Conservation (phyloP, 2,797 vertebrate species). For the Chrosomus eos region DNA sequence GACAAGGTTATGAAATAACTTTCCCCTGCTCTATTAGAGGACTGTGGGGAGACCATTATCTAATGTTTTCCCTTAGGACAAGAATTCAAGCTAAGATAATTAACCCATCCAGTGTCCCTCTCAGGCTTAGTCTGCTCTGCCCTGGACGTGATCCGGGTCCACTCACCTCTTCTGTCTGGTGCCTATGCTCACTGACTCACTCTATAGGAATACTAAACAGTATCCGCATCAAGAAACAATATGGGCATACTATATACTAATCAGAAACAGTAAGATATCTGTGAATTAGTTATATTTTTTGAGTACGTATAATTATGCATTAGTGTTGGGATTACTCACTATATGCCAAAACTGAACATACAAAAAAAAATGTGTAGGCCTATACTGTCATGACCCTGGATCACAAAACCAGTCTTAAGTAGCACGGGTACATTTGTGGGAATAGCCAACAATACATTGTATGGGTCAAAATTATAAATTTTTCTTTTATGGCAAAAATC, state of each 20-base stretch:
- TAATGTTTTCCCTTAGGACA: constrained; percentile 34
- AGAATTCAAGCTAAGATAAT: constrained; percentile 68
- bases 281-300: neutral
- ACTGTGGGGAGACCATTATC: constrained; percentile 16
- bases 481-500: too few relatives aligned
- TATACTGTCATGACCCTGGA: too few relatives aligned
- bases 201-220: neutral
- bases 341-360: neutral
- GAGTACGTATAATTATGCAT: neutral
- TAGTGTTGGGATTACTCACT: neutral
- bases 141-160: neutral
- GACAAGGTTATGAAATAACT: constrained; percentile 49
- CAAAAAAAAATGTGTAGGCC: neutral
- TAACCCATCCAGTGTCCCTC: constrained; percentile 60
- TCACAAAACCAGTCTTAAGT: too few relatives aligned
- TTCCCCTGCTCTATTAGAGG: constrained; percentile 51
- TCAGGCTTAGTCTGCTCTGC: neutral
- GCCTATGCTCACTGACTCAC: neutral
- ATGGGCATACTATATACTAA: neutral
- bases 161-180: constrained; percentile 6
- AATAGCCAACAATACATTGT: too few relatives aligned
- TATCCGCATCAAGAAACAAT: neutral
- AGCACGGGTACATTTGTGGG: too few relatives aligned
- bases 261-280: neutral
- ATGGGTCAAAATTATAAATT: too few relatives aligned